Conservation (phyloP, 2,113 vertebrate species). For the Melanotaenia duboulayi region DNA sequence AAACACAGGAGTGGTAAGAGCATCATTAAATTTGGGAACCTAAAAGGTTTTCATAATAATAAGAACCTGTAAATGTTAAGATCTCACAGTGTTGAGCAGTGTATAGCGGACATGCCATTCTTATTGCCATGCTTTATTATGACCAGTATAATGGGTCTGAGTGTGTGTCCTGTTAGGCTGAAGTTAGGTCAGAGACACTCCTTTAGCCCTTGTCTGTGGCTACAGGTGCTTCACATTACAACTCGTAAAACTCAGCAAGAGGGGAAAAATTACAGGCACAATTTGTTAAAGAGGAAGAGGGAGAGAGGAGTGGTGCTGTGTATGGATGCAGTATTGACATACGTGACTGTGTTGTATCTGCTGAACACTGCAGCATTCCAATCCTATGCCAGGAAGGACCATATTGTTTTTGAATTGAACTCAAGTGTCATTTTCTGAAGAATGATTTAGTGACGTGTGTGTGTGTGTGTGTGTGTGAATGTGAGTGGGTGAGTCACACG, state of each 20-base stretch:
- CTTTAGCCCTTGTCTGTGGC: conserved; percentile 63
- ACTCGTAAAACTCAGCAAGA: conserved; percentile 78
- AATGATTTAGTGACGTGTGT: conserved; percentile 63
- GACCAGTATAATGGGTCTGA: neutral
- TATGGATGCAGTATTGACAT: conserved; percentile 78
- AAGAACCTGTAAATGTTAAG: neutral
- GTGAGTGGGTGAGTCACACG: conserved; percentile 40
- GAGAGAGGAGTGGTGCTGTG: conserved; percentile 33
- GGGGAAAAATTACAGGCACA: conserved; percentile 80
- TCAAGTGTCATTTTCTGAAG: conserved; percentile 68
- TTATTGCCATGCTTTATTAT: neutral
- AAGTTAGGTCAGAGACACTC: conserved; percentile 65
- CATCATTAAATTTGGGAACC: neutral
- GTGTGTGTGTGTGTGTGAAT: conserved; percentile 32
- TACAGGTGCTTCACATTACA: conserved; percentile 85
- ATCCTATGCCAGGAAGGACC: conserved; percentile 72
- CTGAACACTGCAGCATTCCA: conserved; percentile 79
- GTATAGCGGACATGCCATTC: neutral
- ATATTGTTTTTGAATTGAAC: conserved; percentile 80
- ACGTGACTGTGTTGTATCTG: conserved; percentile 77
- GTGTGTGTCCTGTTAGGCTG: conserved; percentile 10
- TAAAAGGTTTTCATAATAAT: neutral
- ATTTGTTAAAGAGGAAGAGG: conserved; percentile 67
- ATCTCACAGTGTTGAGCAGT: neutral
- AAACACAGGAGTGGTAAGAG: neutral